Percentiles rank a stretch among this genome's conserved stretches.
These are phyloP conservation scores for Myrmecophaga tridactyla DNA, from an alignment of 2,113 vertebrate species.

Conservation along the genomic window DNA sequence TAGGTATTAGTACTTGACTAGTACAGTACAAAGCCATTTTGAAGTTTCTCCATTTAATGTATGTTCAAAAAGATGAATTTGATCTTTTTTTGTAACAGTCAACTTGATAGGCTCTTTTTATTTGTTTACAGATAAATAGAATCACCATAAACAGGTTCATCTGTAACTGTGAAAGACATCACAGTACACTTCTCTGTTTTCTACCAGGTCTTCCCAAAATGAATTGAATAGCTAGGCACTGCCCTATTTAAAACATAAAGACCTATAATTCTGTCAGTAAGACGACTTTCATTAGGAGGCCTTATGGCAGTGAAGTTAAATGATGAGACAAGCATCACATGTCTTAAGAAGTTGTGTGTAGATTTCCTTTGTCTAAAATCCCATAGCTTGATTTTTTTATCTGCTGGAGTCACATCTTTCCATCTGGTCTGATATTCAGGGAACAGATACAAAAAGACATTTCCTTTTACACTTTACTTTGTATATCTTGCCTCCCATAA, in stretches of 20 bases:
- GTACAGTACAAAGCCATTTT: conserved; percentile 89
- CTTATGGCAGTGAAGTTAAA: conserved; percentile 88
- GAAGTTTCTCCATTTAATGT: conserved; percentile 91
- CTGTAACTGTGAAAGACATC: conserved; percentile 88
- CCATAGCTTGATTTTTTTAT: conserved; percentile 91
- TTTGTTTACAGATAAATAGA: conserved; percentile 88
- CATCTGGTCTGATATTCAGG: conserved; percentile 88
- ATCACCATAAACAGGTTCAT: conserved; percentile 87
- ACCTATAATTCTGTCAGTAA: conserved; percentile 83
- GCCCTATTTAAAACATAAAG: conserved; percentile 92
- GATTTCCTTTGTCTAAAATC: conserved; percentile 91
- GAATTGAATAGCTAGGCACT: conserved; percentile 88
- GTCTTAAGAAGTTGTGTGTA: conserved; percentile 89
- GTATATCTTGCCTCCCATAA: background rate
- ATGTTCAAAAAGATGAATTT: conserved; percentile 93
- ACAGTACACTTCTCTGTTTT: conserved; percentile 90
- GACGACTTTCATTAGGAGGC: conserved; percentile 80
- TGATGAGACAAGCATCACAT: conserved; percentile 88
- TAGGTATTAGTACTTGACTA: conserved; percentile 88
- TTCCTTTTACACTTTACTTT: conserved; percentile 86
- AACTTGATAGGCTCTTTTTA: conserved; percentile 91
- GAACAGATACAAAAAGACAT: conserved; percentile 86
- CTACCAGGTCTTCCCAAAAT: conserved; percentile 92
- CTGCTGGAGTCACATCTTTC: conserved; percentile 89
- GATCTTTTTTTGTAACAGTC: conserved; percentile 92